Conservation (phyloP, 2,113 vertebrate species). For the Turdus rufiventris region DNA sequence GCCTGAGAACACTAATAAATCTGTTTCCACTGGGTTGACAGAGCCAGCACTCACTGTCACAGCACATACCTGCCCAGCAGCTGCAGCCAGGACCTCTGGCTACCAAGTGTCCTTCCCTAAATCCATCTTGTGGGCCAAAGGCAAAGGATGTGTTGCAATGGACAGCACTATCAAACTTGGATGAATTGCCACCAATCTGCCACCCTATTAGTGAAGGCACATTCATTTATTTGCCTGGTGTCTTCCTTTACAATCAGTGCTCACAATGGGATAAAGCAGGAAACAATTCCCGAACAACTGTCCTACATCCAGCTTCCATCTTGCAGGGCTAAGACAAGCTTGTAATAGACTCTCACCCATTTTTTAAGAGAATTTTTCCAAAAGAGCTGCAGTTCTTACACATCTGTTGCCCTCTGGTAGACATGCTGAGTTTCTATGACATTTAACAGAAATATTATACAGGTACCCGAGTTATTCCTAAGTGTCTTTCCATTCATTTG, state of each 20-base stretch:
- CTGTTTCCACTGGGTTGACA: rapidly evolving
- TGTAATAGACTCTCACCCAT: neutral
- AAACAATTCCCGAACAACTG: neutral
- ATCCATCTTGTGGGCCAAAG: neutral
- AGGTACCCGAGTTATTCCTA: neutral
- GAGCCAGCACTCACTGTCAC: neutral
- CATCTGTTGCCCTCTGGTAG: neutral
- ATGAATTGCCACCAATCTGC: rapidly evolving
- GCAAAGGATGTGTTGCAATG: rapidly evolving
- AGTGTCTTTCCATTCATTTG: neutral
- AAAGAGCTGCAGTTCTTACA: neutral
- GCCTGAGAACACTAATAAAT: neutral
- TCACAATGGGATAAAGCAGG: neutral
- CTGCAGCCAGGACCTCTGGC: neutral
- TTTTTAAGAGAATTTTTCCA: neutral
- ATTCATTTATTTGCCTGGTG: neutral
- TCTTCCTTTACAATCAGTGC: neutral
- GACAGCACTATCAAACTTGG: neutral
- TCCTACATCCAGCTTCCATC: neutral
- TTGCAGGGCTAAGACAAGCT: neutral
- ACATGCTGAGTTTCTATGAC: neutral
- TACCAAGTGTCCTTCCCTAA: neutral
- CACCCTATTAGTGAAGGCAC: rapidly evolving
- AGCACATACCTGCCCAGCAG: neutral
- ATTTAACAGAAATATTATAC: neutral